These are phyloP conservation scores for Pardosa pseudoannulata DNA, from an alignment of 2,888 invertebrate species.

Conservation along the genomic window DNA sequence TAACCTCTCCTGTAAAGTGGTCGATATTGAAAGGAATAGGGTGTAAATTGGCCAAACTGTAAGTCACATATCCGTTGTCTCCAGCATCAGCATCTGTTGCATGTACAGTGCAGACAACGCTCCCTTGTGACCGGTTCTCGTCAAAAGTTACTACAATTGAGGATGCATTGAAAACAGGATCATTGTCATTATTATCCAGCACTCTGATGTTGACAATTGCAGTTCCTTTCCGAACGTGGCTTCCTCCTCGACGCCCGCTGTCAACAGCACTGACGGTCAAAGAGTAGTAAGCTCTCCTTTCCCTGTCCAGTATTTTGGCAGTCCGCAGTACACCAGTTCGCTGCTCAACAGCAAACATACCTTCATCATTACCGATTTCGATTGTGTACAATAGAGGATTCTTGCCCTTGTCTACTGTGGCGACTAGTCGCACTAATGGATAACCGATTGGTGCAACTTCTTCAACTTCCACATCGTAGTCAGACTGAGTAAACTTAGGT, in stretches of 20 bases:
- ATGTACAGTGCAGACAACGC: slow-evolving; percentile 87
- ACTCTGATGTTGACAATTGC: slow-evolving; percentile 92
- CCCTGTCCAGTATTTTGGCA: slow-evolving; percentile 89
- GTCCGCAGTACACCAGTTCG: slow-evolving; percentile 94
- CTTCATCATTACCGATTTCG: slow-evolving; percentile 78
- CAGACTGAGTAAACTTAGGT: slow-evolving; percentile 90
- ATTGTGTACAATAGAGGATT: slow-evolving; percentile 90
- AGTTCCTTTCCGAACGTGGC: slow-evolving; percentile 87
- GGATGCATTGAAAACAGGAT: slow-evolving; percentile 87
- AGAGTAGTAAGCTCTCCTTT: slow-evolving; percentile 88
- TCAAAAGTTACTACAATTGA: slow-evolving; percentile 82
- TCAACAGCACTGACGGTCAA: slow-evolving; percentile 94
- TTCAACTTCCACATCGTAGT: slow-evolving; percentile 90
- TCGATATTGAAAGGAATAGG: slow-evolving; percentile 97
- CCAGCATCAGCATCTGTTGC: slow-evolving; percentile 94
- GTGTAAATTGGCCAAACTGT: slow-evolving; percentile 92
- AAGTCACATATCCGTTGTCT: slow-evolving; percentile 96
- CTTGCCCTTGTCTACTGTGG: slow-evolving; percentile 78
- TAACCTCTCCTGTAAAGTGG: slow-evolving; percentile 92
- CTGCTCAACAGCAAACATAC: slow-evolving; percentile 90
- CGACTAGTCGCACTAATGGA: slow-evolving; percentile 90
- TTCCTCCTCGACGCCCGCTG: slow-evolving; percentile 77
- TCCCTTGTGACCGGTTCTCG: slow-evolving; percentile 92
- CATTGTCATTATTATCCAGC: slow-evolving; percentile 94
- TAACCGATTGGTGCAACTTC: slow-evolving; percentile 93